Percentiles rank a stretch among this genome's conserved stretches.
phyloP scores from a whole-genome alignment of 1,140 invertebrate species.

The Adelges cooleyi region DNA sequence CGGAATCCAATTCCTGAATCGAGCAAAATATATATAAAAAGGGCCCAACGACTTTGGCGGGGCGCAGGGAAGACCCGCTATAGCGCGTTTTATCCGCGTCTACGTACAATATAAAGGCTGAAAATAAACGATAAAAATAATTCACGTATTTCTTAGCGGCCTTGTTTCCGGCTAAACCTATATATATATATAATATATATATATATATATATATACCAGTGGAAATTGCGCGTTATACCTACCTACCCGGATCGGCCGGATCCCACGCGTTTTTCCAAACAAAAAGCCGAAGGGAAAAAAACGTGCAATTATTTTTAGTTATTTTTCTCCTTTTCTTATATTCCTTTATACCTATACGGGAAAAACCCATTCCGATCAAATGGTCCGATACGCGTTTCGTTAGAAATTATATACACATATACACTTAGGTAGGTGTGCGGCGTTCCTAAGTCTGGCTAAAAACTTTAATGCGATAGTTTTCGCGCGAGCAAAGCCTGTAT shows the following conservation, averaged over 20 bases:
- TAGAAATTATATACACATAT: too few species aligned
- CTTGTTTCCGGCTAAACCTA: conserved; percentile 21
- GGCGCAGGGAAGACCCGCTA: too few species aligned
- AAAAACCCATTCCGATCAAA: conserved; percentile 23
- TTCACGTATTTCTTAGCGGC: conserved; percentile 27
- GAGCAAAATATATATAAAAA: conserved; percentile 9
- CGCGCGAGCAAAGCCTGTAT: too few species aligned
- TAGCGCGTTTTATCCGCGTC: too few species aligned
- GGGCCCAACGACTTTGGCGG: not conserved
- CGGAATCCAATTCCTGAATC: conserved; percentile 21
- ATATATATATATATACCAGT: not conserved
- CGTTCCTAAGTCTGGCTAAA: too few species aligned
- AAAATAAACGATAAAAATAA: conserved; percentile 23
- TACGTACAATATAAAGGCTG: too few species aligned
- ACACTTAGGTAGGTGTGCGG: too few species aligned
- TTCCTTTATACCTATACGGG: not conserved
- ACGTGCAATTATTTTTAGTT: conserved; percentile 20
- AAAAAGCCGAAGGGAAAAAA: not conserved
- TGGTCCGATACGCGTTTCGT: conserved; percentile 7
- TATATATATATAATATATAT: not conserved
- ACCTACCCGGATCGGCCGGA: not conserved
- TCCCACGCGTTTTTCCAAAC: not conserved
- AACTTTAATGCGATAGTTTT: too few species aligned
- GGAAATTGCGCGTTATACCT: conserved; percentile 25
- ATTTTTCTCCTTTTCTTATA: not conserved